These are phyloP conservation scores for Lottia gigantea DNA, from an alignment of 2,888 invertebrate species.

Conservation along the genomic window DNA sequence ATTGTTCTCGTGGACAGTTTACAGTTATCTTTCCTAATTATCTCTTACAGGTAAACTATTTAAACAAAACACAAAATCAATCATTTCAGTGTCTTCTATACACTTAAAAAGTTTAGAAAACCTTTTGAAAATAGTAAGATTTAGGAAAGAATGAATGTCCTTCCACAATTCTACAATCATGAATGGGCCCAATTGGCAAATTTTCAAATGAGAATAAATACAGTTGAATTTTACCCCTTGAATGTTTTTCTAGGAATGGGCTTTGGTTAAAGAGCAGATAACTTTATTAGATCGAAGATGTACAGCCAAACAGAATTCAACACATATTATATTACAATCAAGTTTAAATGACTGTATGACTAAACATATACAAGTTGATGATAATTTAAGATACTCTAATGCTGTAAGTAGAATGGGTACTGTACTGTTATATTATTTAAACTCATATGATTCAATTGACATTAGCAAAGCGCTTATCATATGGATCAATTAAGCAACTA, in stretches of 20 bases:
- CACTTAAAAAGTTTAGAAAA: too few species aligned
- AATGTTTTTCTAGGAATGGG: slow-evolving; percentile 38
- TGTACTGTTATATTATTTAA: too few species aligned
- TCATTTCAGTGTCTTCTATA: too few species aligned
- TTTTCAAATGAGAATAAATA: too few species aligned
- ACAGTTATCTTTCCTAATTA: slow-evolving; percentile 27
- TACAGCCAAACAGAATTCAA: slow-evolving; percentile 54
- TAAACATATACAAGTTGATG: slow-evolving; percentile 40
- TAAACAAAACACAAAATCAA: neutral
- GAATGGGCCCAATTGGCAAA: too few species aligned
- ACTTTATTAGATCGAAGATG: slow-evolving; percentile 49
- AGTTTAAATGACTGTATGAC: slow-evolving; percentile 58
- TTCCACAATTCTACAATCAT: neutral
- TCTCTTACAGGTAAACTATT: slow-evolving; percentile 28
- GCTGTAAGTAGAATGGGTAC: slow-evolving; percentile 46
- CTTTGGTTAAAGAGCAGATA: slow-evolving; percentile 49
- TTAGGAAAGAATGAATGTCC: too few species aligned
- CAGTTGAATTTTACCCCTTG: too few species aligned
- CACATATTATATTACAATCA: slow-evolving; percentile 60
- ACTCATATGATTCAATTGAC: too few species aligned
- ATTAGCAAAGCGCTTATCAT: too few species aligned
- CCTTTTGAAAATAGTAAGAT: too few species aligned
- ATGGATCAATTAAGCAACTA: too few species aligned
- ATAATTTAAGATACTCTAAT: slow-evolving; percentile 52
- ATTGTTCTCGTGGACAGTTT: slow-evolving; percentile 26